A percentile compares a stretch with the other conserved stretches of the same genome.
Conservation (phyloP, 2,113 vertebrate genomes). For the Hippocampus zosterae region DNA sequence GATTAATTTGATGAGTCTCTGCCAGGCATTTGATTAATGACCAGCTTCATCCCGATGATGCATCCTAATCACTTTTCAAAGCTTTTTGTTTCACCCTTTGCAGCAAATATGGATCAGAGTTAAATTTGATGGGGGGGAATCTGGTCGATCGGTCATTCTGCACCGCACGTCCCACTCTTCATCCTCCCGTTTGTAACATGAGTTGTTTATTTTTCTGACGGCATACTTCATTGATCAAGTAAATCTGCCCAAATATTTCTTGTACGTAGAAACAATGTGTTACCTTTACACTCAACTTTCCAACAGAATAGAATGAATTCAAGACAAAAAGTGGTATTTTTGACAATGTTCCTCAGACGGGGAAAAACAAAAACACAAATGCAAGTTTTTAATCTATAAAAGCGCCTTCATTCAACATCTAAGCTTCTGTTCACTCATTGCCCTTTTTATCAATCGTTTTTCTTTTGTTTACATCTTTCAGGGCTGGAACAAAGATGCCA, state of each 20-base stretch:
- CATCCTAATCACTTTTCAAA: not conserved
- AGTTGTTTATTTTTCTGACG: not conserved
- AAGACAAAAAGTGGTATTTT: slow-evolving; percentile 14
- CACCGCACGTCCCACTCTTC: slow-evolving; percentile 35
- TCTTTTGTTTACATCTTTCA: slow-evolving; percentile 6
- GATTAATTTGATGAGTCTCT: slow-evolving; percentile 37
- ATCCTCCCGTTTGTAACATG: slow-evolving; percentile 25
- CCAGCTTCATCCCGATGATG: slow-evolving; percentile 32
- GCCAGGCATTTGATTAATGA: slow-evolving; percentile 34
- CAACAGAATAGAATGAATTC: slow-evolving; percentile 27
- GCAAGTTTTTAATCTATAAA: slow-evolving; percentile 24
- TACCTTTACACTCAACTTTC: not conserved
- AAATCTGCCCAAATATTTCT: not conserved
- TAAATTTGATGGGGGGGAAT: slow-evolving; percentile 10
- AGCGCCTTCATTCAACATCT: not conserved
- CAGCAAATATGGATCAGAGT: not conserved
- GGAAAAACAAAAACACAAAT: slow-evolving; percentile 33
- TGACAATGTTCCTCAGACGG: slow-evolving; percentile 8
- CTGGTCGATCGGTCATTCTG: slow-evolving; percentile 23
- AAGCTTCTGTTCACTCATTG: not conserved
- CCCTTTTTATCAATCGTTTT: slow-evolving; percentile 8
- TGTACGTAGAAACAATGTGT: not conserved
- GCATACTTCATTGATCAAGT: not conserved
- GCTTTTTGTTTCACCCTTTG: not conserved
- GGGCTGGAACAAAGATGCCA: not conserved